Percentiles rank a stretch among this genome's conserved stretches.
Conservation (phyloP, 2,888 invertebrate genomes). For the Epistrophe eligans region DNA sequence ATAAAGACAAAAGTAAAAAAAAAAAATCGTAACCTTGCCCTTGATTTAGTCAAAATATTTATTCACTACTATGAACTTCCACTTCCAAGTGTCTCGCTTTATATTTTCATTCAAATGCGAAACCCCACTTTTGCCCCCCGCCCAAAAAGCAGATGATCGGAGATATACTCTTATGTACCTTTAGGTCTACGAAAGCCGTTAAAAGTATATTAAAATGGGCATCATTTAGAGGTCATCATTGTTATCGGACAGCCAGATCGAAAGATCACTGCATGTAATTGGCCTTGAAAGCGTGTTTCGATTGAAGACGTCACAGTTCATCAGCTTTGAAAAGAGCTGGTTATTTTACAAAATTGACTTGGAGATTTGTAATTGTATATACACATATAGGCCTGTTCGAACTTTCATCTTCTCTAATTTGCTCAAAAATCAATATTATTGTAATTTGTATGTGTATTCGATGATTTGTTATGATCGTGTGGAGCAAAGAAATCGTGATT, state of each 20-base stretch:
- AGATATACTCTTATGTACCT: not conserved
- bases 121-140: not conserved
- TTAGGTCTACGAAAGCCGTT: constrained; percentile 37
- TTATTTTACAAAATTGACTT: not conserved
- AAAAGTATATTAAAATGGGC: constrained; percentile 39
- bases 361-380: too few relatives aligned
- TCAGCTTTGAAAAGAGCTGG: not conserved
- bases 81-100: constrained; percentile 14
- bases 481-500: not conserved
- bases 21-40: constrained; percentile 70
- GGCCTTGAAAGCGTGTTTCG: constrained; percentile 7
- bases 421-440: not conserved
- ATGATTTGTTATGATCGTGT: constrained; percentile 2
- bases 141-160: constrained; percentile 8
- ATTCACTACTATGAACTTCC: constrained; percentile 30
- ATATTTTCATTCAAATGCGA: constrained; percentile 53
- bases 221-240: constrained; percentile 53
- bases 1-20: too few relatives aligned
- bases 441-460: too few relatives aligned
- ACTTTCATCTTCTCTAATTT: constrained; percentile 2
- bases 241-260: constrained; percentile 2
- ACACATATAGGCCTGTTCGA: not conserved
- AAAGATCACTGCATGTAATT: constrained; percentile 7
- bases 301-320: constrained; percentile 20
- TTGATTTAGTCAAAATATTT: constrained; percentile 65